Evolutionary conservation across 1,140 invertebrate species (phyloP), one percentile per base, ranked within the genome.

Genomic region (Oryctes rhinoceros): DNA sequence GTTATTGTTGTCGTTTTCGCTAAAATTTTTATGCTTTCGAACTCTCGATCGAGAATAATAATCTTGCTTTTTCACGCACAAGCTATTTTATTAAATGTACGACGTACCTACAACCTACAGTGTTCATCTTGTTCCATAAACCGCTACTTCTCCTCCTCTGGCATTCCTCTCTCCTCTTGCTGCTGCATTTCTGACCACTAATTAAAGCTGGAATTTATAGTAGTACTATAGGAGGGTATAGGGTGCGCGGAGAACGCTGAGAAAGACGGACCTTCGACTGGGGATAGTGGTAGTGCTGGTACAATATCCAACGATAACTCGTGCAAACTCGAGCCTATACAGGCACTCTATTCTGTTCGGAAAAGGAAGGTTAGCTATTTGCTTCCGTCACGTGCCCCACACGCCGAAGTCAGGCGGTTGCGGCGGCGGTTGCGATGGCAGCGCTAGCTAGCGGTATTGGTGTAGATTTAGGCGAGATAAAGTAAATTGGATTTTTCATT

Each of bases 401-500:
- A 59, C 53, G 53, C 53, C 13, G 4, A 15, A n/a, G 15, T 18
- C 53, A 7, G 53, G 5, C n/a, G 53, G 24, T 30, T 30, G 24
- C 24, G 24, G n/a, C n/a, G n/a, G n/a, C 13, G 53, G 15, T 59
- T n/a, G 53, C 53, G 53, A 15, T 18, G 53, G 15, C 53, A 6
- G 53, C 18, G n/a, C 53, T 59, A 59, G 53, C 53, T 59, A 59
- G 53, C 35, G 65, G 65, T 24, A 37, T 71, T 24, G 65, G 65
- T 71, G 65, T 71, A 71, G 65, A 71, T 71, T 71, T 71, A 71
- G 65, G 65, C 65, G 59, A 76, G 79, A 80, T 80, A 80, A 80
- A 44, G 79, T 80, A 80, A 80, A 80, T 80, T 80, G 79, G 79
- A 80, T 80, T 80, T 80, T 80, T 80, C 79, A 80, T 80, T 80